Evolutionary conservation across 2,888 invertebrate species (phyloP), one percentile per base, ranked within the genome.

Genomic region (Drosophila histrio): DNA sequence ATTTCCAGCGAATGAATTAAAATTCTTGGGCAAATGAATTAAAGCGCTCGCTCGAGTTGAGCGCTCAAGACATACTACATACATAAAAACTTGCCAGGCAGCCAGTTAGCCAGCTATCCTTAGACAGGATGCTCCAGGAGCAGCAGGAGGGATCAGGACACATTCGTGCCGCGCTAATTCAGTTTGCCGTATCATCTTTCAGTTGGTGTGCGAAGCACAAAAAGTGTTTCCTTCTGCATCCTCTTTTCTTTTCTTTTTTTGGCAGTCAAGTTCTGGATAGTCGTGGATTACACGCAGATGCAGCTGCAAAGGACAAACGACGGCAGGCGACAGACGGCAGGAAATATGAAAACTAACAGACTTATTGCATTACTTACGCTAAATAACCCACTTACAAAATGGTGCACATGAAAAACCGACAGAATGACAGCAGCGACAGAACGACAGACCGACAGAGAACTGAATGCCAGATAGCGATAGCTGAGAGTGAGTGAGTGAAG

Each of bases 361-460:
- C 88, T 82, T 87, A 82, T 88, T 82, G 86, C 88, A 87, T 82
- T 82, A 82, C 82, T 82, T 82, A 82, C 88, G 81, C 84, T 83
- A 82, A 82, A 82, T 88, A 82, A 82, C 82, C 82, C 82, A 83
- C 82, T 86, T 87, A 82, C 83, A 85, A 82, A 84, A 72, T 75
- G 82, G 63, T 62, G 81, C 65, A 77, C 77, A 58, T 63, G 75
- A 70, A 63, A 61, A 59, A 63, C 44, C 57, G 50, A 46, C 57
- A 34, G 53, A 39, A 4, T n/a, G 49, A 17, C n/a, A 28, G 26
- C n/a, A 36, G 4, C 3, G 53, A 41, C 13, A 47, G 36, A 38
- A 26, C 26, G 34, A 34, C 21, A 57, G 38, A 44, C 22, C 9
- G 50, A 26, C n/a, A n/a, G n/a, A n/a, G n/a, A n/a, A n/a, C 17